Base-by-base conservation (phyloP, 35 echinoderm and acorn worm species). In the Nesometra sesokonis region DNA sequence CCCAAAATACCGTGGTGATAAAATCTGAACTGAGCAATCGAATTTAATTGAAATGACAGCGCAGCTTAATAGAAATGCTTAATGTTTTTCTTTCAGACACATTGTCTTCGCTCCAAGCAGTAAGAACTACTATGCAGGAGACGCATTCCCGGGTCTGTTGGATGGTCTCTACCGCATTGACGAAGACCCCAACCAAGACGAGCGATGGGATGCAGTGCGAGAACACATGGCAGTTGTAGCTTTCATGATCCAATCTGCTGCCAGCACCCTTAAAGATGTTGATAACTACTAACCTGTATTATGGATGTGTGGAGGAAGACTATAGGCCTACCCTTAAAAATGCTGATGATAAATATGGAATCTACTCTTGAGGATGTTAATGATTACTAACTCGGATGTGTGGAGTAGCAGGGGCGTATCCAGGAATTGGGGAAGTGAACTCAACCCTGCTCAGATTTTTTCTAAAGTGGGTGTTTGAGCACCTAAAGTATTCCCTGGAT, bases 21-120 rank as follows among this genome's bases (percentile, higher is more conserved):
- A 13, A 13, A n/a, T 13, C 52, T 67, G 52, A 13, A 67, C 13
- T 13, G 13, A 13, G 52, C 13, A 13, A 13, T 13, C 13, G 13
- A 67, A 13, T n/a, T 13, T 13, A 67, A 13, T n/a, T 13, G 13
- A 13, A 13, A 67, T 67, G 13, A 13, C n/a, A 67, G 13, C n/a
- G 52, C n/a, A 67, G 52, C n/a, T 67, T 67, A n/a, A n/a, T n/a
- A n/a, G n/a, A n/a, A n/a, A n/a, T n/a, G n/a, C n/a, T n/a, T n/a
- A 77, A 77, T 76, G 27, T 76, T 39, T 46, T 79, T 38, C 13
- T 37, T 82, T 0, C 86, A 97, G 94, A 31, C 94, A 97, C 77
- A 57, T 97, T 34, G 87, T 97, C 9, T 97, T 87, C 80, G 91
- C 94, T 31, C 94, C 94, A 0, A 97, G 94, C 86, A 97, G 91